Conservation (phyloP, 64 coral and sea anemone species). For the Pocillopora verrucosa region DNA sequence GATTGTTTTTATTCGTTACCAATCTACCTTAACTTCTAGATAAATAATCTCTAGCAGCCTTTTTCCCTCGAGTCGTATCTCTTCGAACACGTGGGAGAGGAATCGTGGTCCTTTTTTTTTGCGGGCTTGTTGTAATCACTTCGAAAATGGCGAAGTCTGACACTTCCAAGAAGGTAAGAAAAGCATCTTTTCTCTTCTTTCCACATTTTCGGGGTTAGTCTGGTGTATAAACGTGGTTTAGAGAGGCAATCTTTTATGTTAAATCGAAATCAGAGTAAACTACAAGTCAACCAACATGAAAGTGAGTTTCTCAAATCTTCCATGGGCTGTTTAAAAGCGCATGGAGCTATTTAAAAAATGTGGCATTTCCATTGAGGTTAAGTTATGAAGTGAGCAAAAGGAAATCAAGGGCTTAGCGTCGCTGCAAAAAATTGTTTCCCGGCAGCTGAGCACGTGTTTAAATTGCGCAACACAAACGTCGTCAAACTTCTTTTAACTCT, state of each 20-base stretch:
- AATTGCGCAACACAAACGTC: too few relatives aligned
- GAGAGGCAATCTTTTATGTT: background rate
- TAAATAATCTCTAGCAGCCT: too few relatives aligned
- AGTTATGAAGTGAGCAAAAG: too few relatives aligned
- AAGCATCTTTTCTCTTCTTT: background rate
- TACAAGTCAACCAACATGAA: background rate
- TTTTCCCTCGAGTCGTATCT: background rate
- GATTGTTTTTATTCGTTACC: too few relatives aligned
- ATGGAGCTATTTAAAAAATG: too few relatives aligned
- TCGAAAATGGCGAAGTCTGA: conserved; percentile 18
- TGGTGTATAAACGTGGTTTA: background rate
- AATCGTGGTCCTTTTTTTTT: background rate
- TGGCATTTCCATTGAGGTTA: too few relatives aligned
- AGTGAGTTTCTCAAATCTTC: background rate
- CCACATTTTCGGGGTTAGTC: background rate
- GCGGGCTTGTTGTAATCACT: background rate
- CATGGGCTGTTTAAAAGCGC: background rate
- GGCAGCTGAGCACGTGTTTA: too few relatives aligned
- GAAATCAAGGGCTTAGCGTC: too few relatives aligned
- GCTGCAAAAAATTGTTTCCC: too few relatives aligned
- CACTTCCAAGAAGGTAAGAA: conserved; percentile 23
- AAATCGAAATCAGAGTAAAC: background rate
- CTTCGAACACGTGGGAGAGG: background rate
- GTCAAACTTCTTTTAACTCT: too few relatives aligned
- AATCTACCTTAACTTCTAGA: too few relatives aligned